These are phyloP conservation scores for Hydractinia symbiolongicarpus DNA, from an alignment of 30 jellyfish, hydroid and myxozoan species.

Conservation along the genomic window DNA sequence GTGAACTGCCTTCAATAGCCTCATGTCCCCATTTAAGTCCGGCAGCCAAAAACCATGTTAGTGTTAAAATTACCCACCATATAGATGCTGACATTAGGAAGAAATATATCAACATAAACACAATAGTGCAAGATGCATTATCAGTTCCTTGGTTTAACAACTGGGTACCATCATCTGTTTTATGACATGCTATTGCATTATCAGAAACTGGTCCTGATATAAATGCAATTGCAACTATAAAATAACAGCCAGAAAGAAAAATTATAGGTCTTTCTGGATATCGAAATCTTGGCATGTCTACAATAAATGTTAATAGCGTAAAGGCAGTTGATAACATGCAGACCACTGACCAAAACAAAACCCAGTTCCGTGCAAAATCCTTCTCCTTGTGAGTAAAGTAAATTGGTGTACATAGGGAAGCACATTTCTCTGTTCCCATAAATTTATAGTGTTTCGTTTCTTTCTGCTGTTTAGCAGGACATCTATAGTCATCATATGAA, in stretches of 20 bases:
- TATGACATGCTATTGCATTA: constrained; percentile 72
- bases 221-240: constrained; percentile 75
- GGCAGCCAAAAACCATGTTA: constrained; percentile 97
- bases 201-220: constrained; percentile 81
- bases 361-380: constrained; percentile 95
- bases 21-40: constrained; percentile 99
- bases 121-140: constrained; percentile 93
- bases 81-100: constrained; percentile 95
- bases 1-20: constrained; percentile 94
- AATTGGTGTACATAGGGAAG: constrained; percentile 73
- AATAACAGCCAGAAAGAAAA: constrained; percentile 89
- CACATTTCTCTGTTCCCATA: constrained; percentile 88
- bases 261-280: constrained; percentile 94
- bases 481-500: constrained; percentile 26
- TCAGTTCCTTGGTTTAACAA: constrained; percentile 94
- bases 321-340: constrained; percentile 86
- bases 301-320: constrained; percentile 70
- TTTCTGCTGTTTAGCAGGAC: constrained; percentile 64
- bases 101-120: constrained; percentile 86
- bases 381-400: constrained; percentile 66
- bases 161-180: constrained; percentile 37
- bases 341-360: constrained; percentile 84
- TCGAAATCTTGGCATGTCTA: constrained; percentile 89
- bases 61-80: constrained; percentile 96
- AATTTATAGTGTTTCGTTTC: constrained; percentile 72